Conservation (phyloP, 2,888 invertebrate species). For the Rhagonycha lutea region DNA sequence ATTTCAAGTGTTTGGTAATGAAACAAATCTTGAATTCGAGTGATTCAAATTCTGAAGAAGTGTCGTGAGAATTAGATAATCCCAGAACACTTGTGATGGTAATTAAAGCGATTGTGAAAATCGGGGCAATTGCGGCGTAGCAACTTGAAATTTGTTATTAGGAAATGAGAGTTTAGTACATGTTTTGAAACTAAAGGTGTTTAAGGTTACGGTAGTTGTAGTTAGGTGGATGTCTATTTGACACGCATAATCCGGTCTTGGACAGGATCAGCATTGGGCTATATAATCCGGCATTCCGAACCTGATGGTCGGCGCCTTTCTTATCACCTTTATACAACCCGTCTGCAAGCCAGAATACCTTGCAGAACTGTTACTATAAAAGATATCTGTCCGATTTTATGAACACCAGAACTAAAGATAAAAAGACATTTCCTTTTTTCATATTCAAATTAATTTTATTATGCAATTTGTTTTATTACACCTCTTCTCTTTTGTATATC, state of each 20-base stretch:
- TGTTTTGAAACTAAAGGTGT: background rate
- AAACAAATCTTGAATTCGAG: background rate
- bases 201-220: slow-evolving; percentile 15
- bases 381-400: slow-evolving; percentile 8
- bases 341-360: slow-evolving; percentile 29
- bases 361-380: slow-evolving; percentile 21
- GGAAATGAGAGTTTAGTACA: background rate
- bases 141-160: background rate
- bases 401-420: background rate
- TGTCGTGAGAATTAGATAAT: background rate
- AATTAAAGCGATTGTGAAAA: background rate
- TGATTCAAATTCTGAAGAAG: background rate
- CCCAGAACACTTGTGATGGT: background rate
- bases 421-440: background rate
- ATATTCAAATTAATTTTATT: background rate
- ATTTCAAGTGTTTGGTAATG: background rate
- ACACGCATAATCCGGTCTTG: slow-evolving; percentile 36
- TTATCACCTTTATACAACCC: slow-evolving; percentile 36
- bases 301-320: slow-evolving; percentile 39
- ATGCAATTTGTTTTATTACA: background rate
- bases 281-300: slow-evolving; percentile 40
- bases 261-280: slow-evolving; percentile 31
- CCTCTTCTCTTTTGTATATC: background rate
- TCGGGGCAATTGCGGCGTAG: background rate
- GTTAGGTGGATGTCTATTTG: slow-evolving; percentile 24